Percentiles rank a stretch among this genome's conserved stretches.
Evolutionary conservation across 2,888 invertebrate species (phyloP).

Genomic region (Caradrina clavipalpis): DNA sequence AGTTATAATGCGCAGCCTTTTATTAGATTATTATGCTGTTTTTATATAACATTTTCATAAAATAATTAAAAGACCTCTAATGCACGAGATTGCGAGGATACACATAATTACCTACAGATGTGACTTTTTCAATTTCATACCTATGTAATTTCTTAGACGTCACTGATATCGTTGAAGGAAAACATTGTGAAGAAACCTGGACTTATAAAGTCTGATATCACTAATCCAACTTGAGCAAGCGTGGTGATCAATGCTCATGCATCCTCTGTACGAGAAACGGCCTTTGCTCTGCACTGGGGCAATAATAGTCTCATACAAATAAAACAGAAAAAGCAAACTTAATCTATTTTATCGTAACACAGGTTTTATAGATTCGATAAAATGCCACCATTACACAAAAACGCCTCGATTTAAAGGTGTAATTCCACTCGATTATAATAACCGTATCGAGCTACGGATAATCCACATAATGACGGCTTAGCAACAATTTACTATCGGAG

Average conservation of each 20-base stretch:
- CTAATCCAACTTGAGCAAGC: neutral
- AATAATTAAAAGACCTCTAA: neutral
- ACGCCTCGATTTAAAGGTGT: conserved; percentile 52
- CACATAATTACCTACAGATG: too few species aligned
- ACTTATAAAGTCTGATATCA: neutral
- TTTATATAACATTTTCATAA: conserved; percentile 13
- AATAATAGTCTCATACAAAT: neutral
- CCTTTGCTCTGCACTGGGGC: neutral
- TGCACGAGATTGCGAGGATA: too few species aligned
- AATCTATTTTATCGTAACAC: conserved; percentile 38
- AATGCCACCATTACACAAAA: conserved; percentile 51
- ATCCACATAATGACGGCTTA: conserved; percentile 75
- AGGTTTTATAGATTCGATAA: conserved; percentile 37
- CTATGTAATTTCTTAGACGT: too few species aligned
- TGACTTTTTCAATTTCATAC: too few species aligned
- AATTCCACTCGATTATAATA: conserved; percentile 63
- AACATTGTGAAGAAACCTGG: too few species aligned
- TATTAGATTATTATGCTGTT: neutral
- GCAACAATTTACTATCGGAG: conserved; percentile 69
- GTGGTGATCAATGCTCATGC: neutral
- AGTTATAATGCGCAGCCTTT: neutral
- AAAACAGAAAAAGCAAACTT: conserved; percentile 1
- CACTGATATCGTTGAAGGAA: too few species aligned
- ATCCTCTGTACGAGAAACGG: neutral
- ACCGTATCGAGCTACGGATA: conserved; percentile 54